Base-by-base conservation (phyloP, 2,797 vertebrate species). In the Molossus alvarezi region DNA sequence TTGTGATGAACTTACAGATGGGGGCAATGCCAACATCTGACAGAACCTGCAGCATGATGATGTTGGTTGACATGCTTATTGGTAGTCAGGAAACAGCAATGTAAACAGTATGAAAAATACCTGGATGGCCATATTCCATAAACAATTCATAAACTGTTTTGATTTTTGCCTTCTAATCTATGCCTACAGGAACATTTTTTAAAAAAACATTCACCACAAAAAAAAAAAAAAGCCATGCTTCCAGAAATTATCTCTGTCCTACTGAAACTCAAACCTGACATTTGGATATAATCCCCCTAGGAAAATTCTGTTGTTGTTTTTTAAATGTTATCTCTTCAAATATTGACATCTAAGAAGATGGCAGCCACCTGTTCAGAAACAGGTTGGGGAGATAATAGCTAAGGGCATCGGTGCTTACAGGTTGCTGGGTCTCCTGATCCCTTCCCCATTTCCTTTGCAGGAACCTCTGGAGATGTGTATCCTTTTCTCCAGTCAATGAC, bases 301-400 rank as follows among this genome's bases (percentile, higher is more conserved):
- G 75, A 97, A 80, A 85, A 92, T 80, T 20, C n/a, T 58, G 55
- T 88, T 91, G 58, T 57, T 91, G 20, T 84, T 90, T 89, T 86
- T 89, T 89, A 37, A 95, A 92, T 67, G 58, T 53, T 92, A 81
- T 85, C 95, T 95, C 82, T 94, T 95, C 86, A 94, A 80, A 79
- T 20, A 14, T 57, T 64, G 29, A 91, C 77, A 80, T 80, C 94
- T 41, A 58, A 90, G 62, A 96, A 90, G 71, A 92, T 67, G 65
- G 60, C 27, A 96, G 33, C 23, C 58, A 67, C 77, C 76, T 94
- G 77, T 65, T 93, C 60, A 83, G 62, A 85, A 90, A 13, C 9
- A 95, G 83, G 58, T 64, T 23, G 27, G 6, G 48, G 77, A 91
- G 48, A 53, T 83, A 41, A 80, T 58, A 71, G 72, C 53, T 48